A percentile compares a stretch with the other conserved stretches of the same genome.
Evolutionary conservation across 1,140 invertebrate genomes (phyloP).

Genomic region (Anastrepha ludens): DNA sequence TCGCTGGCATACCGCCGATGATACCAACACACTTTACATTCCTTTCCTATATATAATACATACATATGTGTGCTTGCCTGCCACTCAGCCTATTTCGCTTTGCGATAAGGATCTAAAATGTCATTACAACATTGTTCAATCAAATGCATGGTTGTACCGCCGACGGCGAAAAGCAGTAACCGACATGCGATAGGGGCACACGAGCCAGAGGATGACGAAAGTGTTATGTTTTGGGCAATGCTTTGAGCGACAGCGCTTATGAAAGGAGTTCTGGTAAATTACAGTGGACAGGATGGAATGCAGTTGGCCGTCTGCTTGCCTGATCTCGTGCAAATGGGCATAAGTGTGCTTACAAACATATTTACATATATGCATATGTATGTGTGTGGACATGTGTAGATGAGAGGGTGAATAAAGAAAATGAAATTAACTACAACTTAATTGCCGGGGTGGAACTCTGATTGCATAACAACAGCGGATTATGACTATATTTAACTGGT

Average conservation of each 20-base stretch:
- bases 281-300: background rate
- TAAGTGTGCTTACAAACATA: no score
- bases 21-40: background rate
- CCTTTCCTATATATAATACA: background rate
- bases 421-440: background rate
- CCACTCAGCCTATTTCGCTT: background rate
- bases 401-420: no score
- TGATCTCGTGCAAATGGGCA: background rate
- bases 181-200: background rate
- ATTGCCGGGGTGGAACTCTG: background rate
- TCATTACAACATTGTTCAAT: constrained; percentile 44
- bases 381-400: background rate
- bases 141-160: constrained; percentile 19
- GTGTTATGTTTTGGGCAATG: background rate
- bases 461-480: background rate
- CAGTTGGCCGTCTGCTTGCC: no score
- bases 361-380: background rate
- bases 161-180: background rate
- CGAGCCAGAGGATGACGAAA: background rate
- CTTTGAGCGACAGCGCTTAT: background rate
- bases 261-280: background rate
- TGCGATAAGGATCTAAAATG: constrained; percentile 37
- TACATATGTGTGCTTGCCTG: background rate
- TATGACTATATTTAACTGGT: constrained; percentile 11
- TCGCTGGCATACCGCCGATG: background rate